These are phyloP conservation scores for Poecilia gillii DNA, from an alignment of 2,797 vertebrate genomes.

Conservation along the genomic window DNA sequence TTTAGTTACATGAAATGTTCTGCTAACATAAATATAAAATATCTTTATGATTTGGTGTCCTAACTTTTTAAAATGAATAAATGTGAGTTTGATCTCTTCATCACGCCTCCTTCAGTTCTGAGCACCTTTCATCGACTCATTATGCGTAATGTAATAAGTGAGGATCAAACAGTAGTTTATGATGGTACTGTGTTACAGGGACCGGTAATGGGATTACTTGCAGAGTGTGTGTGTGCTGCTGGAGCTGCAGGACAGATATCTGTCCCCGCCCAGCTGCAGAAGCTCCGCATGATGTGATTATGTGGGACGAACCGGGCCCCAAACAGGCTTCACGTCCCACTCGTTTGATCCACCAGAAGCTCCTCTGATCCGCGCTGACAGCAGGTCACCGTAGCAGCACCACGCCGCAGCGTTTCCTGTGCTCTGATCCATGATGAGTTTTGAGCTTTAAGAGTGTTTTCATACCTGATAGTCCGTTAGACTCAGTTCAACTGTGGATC, in stretches of 20 bases:
- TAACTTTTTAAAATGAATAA: background rate
- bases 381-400: background rate
- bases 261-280: slow-evolving; percentile 4
- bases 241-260: background rate
- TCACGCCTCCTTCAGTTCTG: background rate
- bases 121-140: slow-evolving; percentile 1
- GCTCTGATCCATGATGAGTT: background rate
- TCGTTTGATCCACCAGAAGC: slow-evolving; percentile 3
- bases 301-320: slow-evolving; percentile 3
- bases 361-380: background rate
- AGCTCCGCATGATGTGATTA: slow-evolving; percentile 5
- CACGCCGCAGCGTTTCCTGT: background rate
- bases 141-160: slow-evolving; percentile 5
- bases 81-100: background rate
- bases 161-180: slow-evolving; percentile 11
- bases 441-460: background rate
- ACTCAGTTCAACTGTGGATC: no score
- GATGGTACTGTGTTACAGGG: slow-evolving; percentile 2
- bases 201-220: slow-evolving; percentile 19
- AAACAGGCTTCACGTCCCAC: background rate
- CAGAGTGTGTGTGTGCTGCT: background rate
- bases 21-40: background rate
- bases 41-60: background rate
- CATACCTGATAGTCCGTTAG: no score
- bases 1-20: background rate